Base-by-base conservation (phyloP, 2,113 vertebrate genomes). In the Gadus macrocephalus region DNA sequence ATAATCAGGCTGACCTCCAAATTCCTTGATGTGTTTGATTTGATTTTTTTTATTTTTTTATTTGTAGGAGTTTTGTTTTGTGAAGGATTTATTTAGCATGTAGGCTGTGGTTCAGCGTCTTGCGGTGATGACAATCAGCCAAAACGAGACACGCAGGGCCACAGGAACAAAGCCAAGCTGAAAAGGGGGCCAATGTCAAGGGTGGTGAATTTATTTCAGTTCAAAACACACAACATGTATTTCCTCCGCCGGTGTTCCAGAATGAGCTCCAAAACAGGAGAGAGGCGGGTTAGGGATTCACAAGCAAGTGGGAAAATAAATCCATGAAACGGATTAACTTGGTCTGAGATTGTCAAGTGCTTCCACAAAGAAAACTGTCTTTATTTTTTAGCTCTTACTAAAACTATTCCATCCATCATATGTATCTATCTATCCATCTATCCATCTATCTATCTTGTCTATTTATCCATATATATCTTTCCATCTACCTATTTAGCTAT, bases 171-270 rank as follows among this genome's bases (percentile, higher is more conserved):
- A 55, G 53, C 53, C 53, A 55, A 16, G 53, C 14, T 55, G 5
- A 55, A 55, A 16, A 55, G 9, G 53, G 53, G 14, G 16, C 16
- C 7, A 14, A 55, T 11, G 12, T 55, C 9, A 11, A 55, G 3
- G 2, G 62, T 66, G 67, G 9, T 53, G 53, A 59, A 66, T 35
- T 78, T 71, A 20, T 66, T 79, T 76, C 73, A 31, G 73, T 72
- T 68, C 22, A 16, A 12, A 62, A 67, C 72, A 59, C 25, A 11
- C 63, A 77, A 83, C 71, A 77, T 59, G 1, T 31, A 35, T 72
- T 79, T 74, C 72, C 70, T 74, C 72, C 72, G 63, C 64, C 68
- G 66, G 69, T 69, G 3, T 79, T 62, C 77, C 64, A 58, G 28
- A 80, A 65, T 74, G 38, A 1, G 67, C 42, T 67, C 68, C 53